Evolutionary conservation across 2,888 invertebrate species (phyloP).

Genomic region (Athalia rosae): DNA sequence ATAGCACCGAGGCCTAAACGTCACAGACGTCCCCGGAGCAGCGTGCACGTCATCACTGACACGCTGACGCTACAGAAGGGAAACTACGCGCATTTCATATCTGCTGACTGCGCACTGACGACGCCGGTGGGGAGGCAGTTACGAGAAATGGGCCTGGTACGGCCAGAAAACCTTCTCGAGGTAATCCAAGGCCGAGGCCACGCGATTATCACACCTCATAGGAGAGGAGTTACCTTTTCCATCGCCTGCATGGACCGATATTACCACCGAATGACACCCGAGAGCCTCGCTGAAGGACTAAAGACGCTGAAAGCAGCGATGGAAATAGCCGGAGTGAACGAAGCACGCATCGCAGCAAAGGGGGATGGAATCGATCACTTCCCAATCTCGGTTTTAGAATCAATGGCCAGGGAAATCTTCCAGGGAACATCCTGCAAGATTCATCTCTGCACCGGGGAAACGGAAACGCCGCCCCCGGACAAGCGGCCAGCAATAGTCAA

Average conservation of each 20-base stretch:
- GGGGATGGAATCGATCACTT: too few relatives aligned
- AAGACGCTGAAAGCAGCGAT: conserved; percentile 3
- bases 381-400: neutral
- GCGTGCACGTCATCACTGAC: too few relatives aligned
- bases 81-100: conserved; percentile 11
- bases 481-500: neutral
- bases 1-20: too few relatives aligned
- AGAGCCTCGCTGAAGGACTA: neutral
- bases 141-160: neutral
- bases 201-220: too few relatives aligned
- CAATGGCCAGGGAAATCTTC: neutral
- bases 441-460: neutral
- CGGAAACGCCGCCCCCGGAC: conserved; percentile 10
- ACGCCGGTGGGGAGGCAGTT: conserved; percentile 7
- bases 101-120: neutral
- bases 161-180: neutral
- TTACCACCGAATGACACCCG: conserved; percentile 15
- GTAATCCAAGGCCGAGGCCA: too few relatives aligned
- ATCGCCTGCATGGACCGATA: conserved; percentile 9
- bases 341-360: neutral
- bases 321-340: neutral
- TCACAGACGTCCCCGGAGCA: too few relatives aligned
- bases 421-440: neutral
- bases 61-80: too few relatives aligned
- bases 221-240: too few relatives aligned